Evolutionary conservation across 2,888 invertebrate genomes (phyloP).

Genomic region (Alloplasta piceator): DNA sequence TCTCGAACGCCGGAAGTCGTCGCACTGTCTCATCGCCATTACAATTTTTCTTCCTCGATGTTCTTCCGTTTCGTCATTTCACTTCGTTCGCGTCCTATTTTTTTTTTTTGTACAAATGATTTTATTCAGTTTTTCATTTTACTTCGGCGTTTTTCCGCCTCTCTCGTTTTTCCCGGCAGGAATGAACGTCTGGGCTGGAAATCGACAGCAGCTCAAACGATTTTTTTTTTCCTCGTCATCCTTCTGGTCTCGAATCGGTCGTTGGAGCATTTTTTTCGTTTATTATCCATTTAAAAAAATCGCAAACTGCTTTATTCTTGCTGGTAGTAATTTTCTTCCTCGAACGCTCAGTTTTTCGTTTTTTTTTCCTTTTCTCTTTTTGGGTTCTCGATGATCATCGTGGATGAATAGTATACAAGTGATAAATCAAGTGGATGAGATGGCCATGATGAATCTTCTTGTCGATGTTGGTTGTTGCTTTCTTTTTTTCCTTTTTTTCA

Average conservation of each 20-base stretch:
- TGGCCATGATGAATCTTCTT: conserved; percentile 53
- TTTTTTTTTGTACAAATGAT: conserved; percentile 4
- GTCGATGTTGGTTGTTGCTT: conserved; percentile 10
- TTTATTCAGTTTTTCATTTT: conserved; percentile 31
- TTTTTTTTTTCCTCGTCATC: background rate
- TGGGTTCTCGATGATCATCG: conserved; percentile 44
- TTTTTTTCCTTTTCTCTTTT: conserved; percentile 7
- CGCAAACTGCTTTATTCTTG: conserved; percentile 12
- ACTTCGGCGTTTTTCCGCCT: background rate
- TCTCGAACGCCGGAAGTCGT: conserved; percentile 7
- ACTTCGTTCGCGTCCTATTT: conserved; percentile 11
- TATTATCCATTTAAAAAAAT: conserved; percentile 6
- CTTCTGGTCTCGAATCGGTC: conserved; percentile 15
- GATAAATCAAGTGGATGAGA: conserved; percentile 48
- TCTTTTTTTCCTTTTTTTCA: conserved; percentile 37
- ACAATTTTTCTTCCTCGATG: conserved; percentile 33
- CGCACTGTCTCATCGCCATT: conserved; percentile 21
- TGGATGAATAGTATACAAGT: conserved; percentile 53
- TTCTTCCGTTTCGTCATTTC: conserved; percentile 42
- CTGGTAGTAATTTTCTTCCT: conserved; percentile 16
- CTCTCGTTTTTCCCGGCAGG: conserved; percentile 17
- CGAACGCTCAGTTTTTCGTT: conserved; percentile 30
- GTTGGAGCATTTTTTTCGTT: background rate
- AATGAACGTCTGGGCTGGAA: background rate
- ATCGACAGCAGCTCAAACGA: background rate